These are phyloP conservation scores for Medauroidea extradentata DNA, from an alignment of 1,140 invertebrate species.

Conservation along the genomic window DNA sequence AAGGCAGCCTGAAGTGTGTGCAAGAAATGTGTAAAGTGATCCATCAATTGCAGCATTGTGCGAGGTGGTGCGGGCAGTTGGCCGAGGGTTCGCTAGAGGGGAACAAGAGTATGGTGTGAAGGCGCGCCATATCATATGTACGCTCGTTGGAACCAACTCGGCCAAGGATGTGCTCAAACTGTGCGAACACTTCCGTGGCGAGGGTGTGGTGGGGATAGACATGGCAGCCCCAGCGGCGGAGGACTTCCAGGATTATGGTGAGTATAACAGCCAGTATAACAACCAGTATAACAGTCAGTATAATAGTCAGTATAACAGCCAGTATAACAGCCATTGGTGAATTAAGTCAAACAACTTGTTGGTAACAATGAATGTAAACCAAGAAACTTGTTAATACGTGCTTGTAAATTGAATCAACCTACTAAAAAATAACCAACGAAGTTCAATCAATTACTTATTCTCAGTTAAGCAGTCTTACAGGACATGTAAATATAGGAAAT, in stretches of 20 bases:
- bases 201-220: conserved; percentile 58
- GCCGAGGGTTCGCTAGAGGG: conserved; percentile 46
- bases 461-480: too few relatives aligned
- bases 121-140: conserved; percentile 45
- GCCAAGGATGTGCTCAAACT: conserved; percentile 48
- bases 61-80: conserved; percentile 47
- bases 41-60: conserved; percentile 11
- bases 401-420: too few relatives aligned
- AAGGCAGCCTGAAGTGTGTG: too few relatives aligned
- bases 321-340: too few relatives aligned
- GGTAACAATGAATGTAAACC: too few relatives aligned
- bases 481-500: too few relatives aligned
- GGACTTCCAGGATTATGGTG: conserved; percentile 1
- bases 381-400: too few relatives aligned
- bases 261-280: neutral
- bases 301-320: too few relatives aligned
- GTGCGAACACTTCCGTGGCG: conserved; percentile 44
- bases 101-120: conserved; percentile 48
- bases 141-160: conserved; percentile 34
- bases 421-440: too few relatives aligned
- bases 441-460: too few relatives aligned
- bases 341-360: too few relatives aligned
- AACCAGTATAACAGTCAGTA: too few relatives aligned
- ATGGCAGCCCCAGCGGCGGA: conserved; percentile 41
- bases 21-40: neutral